A percentile compares a stretch with the other conserved stretches of the same genome.
phyloP scores from a whole-genome alignment of 2,113 vertebrate species.

The Sinocyclocheilus grahami region DNA sequence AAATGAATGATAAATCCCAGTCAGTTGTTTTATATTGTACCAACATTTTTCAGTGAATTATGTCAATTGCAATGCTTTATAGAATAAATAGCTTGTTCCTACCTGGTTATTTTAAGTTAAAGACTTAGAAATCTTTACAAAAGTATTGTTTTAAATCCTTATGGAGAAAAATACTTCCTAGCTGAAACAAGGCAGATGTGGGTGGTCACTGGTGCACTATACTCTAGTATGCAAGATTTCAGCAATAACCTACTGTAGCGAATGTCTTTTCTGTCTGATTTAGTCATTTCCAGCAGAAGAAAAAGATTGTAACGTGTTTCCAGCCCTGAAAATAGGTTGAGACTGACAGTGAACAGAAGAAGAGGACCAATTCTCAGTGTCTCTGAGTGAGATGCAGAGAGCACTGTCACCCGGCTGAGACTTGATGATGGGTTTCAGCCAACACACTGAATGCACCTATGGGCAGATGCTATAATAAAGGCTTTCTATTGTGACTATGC shows the following conservation, averaged over 20 bases:
- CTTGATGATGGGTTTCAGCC: slow-evolving; percentile 40
- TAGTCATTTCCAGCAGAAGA: neutral
- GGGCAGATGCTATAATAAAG: slow-evolving; percentile 28
- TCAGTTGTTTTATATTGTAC: neutral
- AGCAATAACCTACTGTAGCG: neutral
- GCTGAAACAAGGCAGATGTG: neutral
- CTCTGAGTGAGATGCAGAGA: slow-evolving; percentile 5
- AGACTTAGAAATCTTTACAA: neutral
- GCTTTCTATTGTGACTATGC: neutral
- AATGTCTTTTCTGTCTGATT: neutral
- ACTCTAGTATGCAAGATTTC: neutral
- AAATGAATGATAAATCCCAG: neutral
- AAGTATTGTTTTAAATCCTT: neutral
- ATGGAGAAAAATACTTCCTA: neutral
- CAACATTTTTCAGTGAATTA: neutral
- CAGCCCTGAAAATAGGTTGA: neutral
- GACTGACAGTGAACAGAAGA: slow-evolving; percentile 1
- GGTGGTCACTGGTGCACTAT: neutral
- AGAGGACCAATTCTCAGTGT: neutral
- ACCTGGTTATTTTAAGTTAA: neutral
- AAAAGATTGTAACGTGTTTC: neutral
- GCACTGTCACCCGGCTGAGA: slow-evolving; percentile 23
- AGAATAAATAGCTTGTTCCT: neutral
- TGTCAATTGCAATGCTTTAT: neutral
- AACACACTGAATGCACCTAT: slow-evolving; percentile 10